phyloP scores from a whole-genome alignment of 2,797 vertebrate genomes.

The Anguilla obscura region DNA sequence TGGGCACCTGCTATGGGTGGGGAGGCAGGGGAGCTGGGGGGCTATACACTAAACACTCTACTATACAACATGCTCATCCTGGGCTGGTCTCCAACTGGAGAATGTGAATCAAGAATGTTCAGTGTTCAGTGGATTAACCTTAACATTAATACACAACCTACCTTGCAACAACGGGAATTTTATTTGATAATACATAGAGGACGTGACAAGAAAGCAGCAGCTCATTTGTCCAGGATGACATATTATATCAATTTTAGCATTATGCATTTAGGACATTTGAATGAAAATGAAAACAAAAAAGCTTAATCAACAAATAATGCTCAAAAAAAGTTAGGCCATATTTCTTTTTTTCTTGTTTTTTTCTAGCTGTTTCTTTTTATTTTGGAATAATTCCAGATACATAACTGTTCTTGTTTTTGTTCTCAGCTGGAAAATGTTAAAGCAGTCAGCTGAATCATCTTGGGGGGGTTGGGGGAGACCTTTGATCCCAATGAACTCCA shows the following conservation, averaged over 20 bases:
- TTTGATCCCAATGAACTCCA: not conserved
- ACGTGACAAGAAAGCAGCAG: not conserved
- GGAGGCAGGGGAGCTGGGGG: not conserved
- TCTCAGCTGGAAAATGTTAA: constrained; percentile 7
- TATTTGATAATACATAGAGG: not conserved
- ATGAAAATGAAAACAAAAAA: not conserved
- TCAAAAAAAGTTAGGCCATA: too few species aligned
- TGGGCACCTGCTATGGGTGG: not conserved
- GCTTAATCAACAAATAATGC: not conserved
- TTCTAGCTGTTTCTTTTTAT: not conserved
- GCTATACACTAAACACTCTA: not conserved
- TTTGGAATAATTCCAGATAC: not conserved
- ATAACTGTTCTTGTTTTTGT: not conserved
- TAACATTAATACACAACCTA: not conserved
- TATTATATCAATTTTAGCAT: not conserved
- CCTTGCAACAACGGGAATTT: not conserved
- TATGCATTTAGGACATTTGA: too few species aligned
- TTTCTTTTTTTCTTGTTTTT: not conserved
- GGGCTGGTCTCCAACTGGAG: not conserved
- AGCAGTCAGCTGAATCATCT: constrained; percentile 4
- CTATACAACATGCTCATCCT: constrained; percentile 16
- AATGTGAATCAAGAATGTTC: not conserved
- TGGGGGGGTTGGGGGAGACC: not conserved
- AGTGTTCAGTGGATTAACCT: not conserved
- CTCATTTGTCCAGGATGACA: not conserved